These are phyloP conservation scores for Amphipoea lucens DNA, from an alignment of 2,888 invertebrate genomes.

Conservation along the genomic window DNA sequence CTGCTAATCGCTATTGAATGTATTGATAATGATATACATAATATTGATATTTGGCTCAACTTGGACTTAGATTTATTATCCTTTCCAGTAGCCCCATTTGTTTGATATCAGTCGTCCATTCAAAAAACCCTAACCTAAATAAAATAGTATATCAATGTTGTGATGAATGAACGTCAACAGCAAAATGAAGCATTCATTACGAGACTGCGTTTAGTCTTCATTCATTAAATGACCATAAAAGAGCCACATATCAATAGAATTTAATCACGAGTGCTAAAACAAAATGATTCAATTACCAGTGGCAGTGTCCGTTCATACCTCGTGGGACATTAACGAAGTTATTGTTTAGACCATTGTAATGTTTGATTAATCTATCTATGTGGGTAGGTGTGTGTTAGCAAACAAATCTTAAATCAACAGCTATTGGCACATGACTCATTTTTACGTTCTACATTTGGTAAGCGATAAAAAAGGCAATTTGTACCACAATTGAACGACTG, in stretches of 20 bases:
- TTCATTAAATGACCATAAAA: conserved; percentile 38
- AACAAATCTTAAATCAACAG: conserved; percentile 39
- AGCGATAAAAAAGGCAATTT: conserved; percentile 61
- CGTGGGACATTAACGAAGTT: conserved; percentile 55
- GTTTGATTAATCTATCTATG: conserved; percentile 33
- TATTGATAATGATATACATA: not conserved
- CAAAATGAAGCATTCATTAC: conserved; percentile 29
- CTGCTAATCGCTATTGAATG: not conserved
- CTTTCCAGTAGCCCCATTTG: not conserved
- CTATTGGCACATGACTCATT: conserved; percentile 56
- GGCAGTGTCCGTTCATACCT: not conserved
- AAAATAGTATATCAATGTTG: not conserved
- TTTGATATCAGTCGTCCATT: conserved; percentile 4
- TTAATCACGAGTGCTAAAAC: conserved; percentile 43
- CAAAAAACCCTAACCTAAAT: not conserved
- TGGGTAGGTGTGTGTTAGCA: conserved; percentile 36
- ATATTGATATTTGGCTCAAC: not conserved
- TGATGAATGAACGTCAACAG: conserved; percentile 20
- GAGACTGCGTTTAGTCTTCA: conserved; percentile 17
- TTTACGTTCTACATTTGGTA: conserved; percentile 53
- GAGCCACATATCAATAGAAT: conserved; percentile 40
- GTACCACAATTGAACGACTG: conserved; percentile 46
- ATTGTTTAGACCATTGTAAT: conserved; percentile 55
- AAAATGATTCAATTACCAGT: conserved; percentile 56
- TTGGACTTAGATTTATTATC: not conserved